Evolutionary conservation across 1,140 invertebrate genomes (phyloP).

Genomic region (Megalopta genalis): DNA sequence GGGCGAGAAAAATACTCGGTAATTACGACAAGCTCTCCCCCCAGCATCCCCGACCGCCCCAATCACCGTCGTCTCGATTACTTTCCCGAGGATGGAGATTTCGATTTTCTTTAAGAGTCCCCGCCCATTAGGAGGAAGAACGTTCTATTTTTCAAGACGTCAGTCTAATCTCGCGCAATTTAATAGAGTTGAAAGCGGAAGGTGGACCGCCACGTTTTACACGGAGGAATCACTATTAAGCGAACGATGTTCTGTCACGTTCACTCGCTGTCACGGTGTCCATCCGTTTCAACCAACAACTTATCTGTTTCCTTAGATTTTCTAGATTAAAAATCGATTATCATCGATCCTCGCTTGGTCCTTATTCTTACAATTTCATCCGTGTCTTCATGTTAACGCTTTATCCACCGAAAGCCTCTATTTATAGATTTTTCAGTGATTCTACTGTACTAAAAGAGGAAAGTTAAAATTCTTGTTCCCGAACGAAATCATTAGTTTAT

Average conservation of each 20-base stretch:
- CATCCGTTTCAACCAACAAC: too few species aligned
- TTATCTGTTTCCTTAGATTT: too few species aligned
- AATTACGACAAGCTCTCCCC: slow-evolving; percentile 69
- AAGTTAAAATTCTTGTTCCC: too few species aligned
- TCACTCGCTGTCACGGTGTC: too few species aligned
- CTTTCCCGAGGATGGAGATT: slow-evolving; percentile 43
- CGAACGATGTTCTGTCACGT: not conserved
- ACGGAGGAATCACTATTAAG: not conserved
- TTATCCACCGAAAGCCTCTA: too few species aligned
- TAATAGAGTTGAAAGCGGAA: slow-evolving; percentile 6
- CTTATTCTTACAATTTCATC: too few species aligned
- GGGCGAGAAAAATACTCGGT: slow-evolving; percentile 77
- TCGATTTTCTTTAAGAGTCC: slow-evolving; percentile 52
- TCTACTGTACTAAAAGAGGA: too few species aligned
- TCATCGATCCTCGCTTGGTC: too few species aligned
- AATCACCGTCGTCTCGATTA: slow-evolving; percentile 58
- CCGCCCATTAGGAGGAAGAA: slow-evolving; percentile 15
- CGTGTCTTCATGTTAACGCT: too few species aligned
- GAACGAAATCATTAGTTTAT: too few species aligned
- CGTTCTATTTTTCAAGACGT: slow-evolving; percentile 35
- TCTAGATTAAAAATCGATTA: too few species aligned
- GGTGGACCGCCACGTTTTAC: not conserved
- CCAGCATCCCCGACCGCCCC: slow-evolving; percentile 46
- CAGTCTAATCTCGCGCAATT: slow-evolving; percentile 5
- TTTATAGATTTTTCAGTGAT: too few species aligned